These are phyloP conservation scores for Xyliphius kryptos DNA, from an alignment of 2,113 vertebrate genomes.

Conservation along the genomic window DNA sequence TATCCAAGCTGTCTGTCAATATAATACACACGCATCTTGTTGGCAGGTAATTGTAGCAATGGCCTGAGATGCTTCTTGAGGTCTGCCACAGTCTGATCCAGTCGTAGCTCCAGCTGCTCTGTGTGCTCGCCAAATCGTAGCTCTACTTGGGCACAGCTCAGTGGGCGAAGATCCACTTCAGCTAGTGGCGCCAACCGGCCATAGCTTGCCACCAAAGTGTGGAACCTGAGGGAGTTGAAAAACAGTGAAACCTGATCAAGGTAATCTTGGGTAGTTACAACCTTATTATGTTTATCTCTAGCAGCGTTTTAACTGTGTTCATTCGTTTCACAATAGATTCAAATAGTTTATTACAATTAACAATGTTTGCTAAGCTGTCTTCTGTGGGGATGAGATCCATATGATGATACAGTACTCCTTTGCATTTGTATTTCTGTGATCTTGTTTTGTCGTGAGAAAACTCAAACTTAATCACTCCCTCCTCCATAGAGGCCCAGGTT, in stretches of 20 bases:
- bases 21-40: slow-evolving; percentile 86
- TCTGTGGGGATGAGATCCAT: no score
- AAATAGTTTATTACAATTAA: no score
- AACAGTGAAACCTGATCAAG: slow-evolving; percentile 4
- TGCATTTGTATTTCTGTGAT: background rate
- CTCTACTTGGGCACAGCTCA: slow-evolving; percentile 76
- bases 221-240: slow-evolving; percentile 69
- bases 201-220: slow-evolving; percentile 82
- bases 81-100: slow-evolving; percentile 90
- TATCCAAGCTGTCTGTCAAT: slow-evolving; percentile 74
- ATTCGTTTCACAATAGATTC: no score
- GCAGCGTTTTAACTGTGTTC: no score
- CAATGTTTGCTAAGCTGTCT: no score
- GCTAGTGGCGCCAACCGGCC: slow-evolving; percentile 89
- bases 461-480: slow-evolving; percentile 41
- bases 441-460: slow-evolving; percentile 62
- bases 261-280: background rate
- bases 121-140: slow-evolving; percentile 82
- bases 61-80: slow-evolving; percentile 83
- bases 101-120: slow-evolving; percentile 77
- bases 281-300: no score
- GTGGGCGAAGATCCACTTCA: slow-evolving; percentile 86
- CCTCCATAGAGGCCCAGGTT: slow-evolving; percentile 44
- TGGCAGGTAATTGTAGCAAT: slow-evolving; percentile 77
- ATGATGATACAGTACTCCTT: no score